phyloP scores from a whole-genome alignment of 53 echinoderm and acorn worm genomes.

The Crossaster papposus region DNA sequence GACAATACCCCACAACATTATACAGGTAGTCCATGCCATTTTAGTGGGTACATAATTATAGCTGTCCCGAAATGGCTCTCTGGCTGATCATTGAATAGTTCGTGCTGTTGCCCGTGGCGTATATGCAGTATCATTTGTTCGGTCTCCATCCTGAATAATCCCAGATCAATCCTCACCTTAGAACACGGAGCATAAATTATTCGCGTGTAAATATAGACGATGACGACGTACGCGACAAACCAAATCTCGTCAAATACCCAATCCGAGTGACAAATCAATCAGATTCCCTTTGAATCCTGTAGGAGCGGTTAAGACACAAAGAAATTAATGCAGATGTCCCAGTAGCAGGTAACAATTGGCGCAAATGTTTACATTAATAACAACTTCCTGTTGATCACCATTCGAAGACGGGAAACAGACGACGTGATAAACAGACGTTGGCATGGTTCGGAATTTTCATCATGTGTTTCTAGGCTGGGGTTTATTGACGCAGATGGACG shows the following conservation, averaged over 20 bases:
- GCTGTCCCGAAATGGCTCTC: not conserved
- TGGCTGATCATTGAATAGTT: not conserved
- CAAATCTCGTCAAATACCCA: too few species aligned
- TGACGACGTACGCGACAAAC: not conserved
- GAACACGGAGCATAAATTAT: not conserved
- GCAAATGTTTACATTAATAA: not conserved
- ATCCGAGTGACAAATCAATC: not conserved
- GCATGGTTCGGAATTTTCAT: not conserved
- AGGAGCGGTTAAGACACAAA: not conserved
- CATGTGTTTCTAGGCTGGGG: not conserved
- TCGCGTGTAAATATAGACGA: not conserved
- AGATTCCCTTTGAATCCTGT: not conserved
- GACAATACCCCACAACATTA: not conserved
- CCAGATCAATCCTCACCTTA: not conserved
- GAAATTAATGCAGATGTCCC: not conserved
- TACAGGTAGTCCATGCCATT: not conserved
- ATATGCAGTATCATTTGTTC: not conserved
- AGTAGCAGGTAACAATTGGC: not conserved
- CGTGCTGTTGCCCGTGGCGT: not conserved
- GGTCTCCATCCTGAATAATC: not conserved
- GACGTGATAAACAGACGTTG: not conserved
- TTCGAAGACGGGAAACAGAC: not conserved
- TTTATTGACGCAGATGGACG: slow-evolving; percentile 2
- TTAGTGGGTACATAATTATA: not conserved
- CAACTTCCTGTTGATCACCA: not conserved